Evolutionary conservation across 2,888 invertebrate species (phyloP), one percentile per base, ranked within the genome.

Genomic region (Pseudococcus longispinus): DNA sequence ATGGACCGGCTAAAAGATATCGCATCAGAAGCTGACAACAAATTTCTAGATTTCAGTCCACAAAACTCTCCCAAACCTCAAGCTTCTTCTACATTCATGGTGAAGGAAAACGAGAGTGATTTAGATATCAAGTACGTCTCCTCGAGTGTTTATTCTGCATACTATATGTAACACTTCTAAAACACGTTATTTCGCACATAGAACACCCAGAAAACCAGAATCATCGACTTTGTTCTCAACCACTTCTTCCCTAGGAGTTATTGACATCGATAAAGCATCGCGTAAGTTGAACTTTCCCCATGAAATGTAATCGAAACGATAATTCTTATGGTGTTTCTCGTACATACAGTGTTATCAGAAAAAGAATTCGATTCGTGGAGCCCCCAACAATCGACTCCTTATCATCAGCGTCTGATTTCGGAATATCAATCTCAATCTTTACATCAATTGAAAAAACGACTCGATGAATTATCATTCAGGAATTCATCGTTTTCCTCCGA

Each of bases 71-170:
- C 77, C 1, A 86, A 55, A 80, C 87, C 87, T n/a, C 51, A 83
- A 46, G 87, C 87, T 26, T 87, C 87, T 20, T 87, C 87, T 0
- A 87, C 87, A 11, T 84, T 87, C 1, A 80, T 86, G 86, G 0
- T 55, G 3, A 77, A 74, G 42, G 37, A 32, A 70, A 83, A 82
- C 18, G 87, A 87, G 18, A 37, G 15, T 2, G 65, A 83, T 83
- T 51, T 74, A 15, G 60, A 51, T 42, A 46, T 26, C 8, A 23
- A 26, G 87, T 87, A 83, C 4, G 82, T 87, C 3, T 8, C 20
- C 51, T 51, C 70, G 15, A 44, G 42, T 42, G 84, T 42, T 32
- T 60, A 26, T 42, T 13, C 18, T 84, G 5, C 13, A 13, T 37
- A 32, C 20, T 9, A 55, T n/a, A 20, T 13, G 18, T 26, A 23